Base-by-base conservation (phyloP, 2,888 invertebrate species). In the Parnassius orleans region DNA sequence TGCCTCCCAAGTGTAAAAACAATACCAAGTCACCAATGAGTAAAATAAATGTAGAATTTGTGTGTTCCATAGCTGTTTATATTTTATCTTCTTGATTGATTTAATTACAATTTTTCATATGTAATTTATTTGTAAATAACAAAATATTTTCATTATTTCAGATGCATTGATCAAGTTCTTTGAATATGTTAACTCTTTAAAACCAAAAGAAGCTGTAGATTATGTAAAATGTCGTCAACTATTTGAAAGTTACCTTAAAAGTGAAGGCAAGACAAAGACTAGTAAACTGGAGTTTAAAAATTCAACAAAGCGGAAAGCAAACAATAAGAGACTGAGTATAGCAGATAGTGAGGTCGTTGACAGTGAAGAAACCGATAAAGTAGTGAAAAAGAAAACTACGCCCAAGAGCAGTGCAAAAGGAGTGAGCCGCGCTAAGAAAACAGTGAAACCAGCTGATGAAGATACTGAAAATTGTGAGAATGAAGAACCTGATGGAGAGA, bases 161-260 rank as follows among this genome's bases (percentile, higher is more conserved):
- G 95, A 86, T 58, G 92, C 93, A 15, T 80, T 96, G 1, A 82
- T 87, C 11, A 93, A 94, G 58, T 96, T 93, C 75, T 92, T 97
- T 71, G 93, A 94, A 65, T 94, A 95, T 75, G 92, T 96, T 3
- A 90, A 93, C 55, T 91, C 93, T 48, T 70, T 97, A 72, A 91
- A 95, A 67, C 95, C 95, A 70, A 93, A 95, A 72, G 94, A 95
- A 15, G 84, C 83, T 12, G 96, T 97, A 0, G 94, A 97, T 78
- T 97, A 97, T 78, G 86, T 93, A 0, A 94, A 95, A 78, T 94
- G 95, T 67, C 92, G 93, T 14, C 92, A 93, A 65, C 85, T 95
- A 14, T 94, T 97, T 67, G 83, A 88, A 33, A 84, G 84, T 52
- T 96, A 94, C 12, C 83, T 97, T 1, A 94, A 95, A 75, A 84